A percentile compares a stretch with the other conserved stretches of the same genome.
phyloP scores from a whole-genome alignment of 2,113 vertebrate species.

The Nibea coibor region DNA sequence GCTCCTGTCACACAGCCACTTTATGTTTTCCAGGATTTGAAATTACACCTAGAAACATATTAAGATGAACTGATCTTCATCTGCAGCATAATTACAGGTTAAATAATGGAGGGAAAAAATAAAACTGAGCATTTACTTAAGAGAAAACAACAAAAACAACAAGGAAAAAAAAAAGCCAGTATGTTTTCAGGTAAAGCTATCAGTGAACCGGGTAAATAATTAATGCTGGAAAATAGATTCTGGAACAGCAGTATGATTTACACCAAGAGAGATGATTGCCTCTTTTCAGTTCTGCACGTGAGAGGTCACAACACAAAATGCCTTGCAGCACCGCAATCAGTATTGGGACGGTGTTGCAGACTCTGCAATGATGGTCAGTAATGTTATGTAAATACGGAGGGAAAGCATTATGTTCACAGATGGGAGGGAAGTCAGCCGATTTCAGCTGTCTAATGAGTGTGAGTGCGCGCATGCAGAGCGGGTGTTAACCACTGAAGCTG shows the following conservation, averaged over 20 bases:
- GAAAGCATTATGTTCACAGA: slow-evolving; percentile 40
- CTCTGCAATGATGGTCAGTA: slow-evolving; percentile 31
- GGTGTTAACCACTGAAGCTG: slow-evolving; percentile 16
- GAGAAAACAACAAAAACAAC: background rate
- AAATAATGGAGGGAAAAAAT: background rate
- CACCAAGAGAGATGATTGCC: slow-evolving; percentile 33
- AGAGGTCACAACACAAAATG: slow-evolving; percentile 32
- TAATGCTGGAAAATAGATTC: slow-evolving; percentile 30
- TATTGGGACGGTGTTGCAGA: background rate
- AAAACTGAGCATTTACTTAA: background rate
- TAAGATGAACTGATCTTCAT: slow-evolving; percentile 3
- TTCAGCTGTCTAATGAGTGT: slow-evolving; percentile 36
- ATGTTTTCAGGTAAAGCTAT: background rate
- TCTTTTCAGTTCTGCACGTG: slow-evolving; percentile 25
- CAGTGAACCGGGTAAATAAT: slow-evolving; percentile 21
- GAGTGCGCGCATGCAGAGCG: slow-evolving; percentile 1
- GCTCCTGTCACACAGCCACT: background rate
- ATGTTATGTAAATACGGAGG: slow-evolving; percentile 56
- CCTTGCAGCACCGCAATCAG: slow-evolving; percentile 38
- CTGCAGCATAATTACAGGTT: background rate
- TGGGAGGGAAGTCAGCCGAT: slow-evolving; percentile 23
- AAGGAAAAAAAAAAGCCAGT: background rate
- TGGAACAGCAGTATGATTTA: background rate
- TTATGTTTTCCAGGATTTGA: slow-evolving; percentile 8
- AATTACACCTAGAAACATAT: background rate